These are phyloP conservation scores for Odontomyia ornata DNA, from an alignment of 2,888 invertebrate genomes.

Conservation along the genomic window DNA sequence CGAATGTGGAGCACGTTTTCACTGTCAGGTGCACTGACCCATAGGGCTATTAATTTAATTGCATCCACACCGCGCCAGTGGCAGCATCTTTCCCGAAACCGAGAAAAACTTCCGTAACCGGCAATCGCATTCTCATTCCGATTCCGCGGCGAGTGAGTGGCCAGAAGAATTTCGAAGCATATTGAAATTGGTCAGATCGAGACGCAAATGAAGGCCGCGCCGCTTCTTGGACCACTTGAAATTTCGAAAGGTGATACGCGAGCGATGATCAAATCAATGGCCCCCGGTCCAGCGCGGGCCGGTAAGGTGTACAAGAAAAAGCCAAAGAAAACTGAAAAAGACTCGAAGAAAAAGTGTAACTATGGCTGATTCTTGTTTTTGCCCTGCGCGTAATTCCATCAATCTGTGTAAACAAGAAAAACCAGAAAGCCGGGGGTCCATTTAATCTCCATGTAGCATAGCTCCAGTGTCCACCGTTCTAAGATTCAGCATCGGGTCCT, in stretches of 20 bases:
- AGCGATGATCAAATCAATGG: slow-evolving; percentile 8
- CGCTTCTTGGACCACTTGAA: slow-evolving; percentile 17
- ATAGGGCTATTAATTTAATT: too few relatives aligned
- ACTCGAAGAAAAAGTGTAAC: slow-evolving; percentile 18
- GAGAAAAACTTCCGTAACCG: too few relatives aligned
- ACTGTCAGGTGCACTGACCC: too few relatives aligned
- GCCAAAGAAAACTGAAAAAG: not conserved
- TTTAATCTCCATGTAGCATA: slow-evolving; percentile 5
- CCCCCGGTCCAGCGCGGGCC: not conserved
- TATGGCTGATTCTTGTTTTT: slow-evolving; percentile 25
- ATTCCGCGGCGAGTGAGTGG: not conserved
- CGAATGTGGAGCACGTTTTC: too few relatives aligned
- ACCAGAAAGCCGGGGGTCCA: slow-evolving; percentile 33
- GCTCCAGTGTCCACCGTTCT: not conserved
- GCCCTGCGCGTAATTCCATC: slow-evolving; percentile 18
- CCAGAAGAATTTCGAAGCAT: slow-evolving; percentile 3
- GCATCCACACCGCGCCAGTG: too few relatives aligned
- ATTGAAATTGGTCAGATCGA: slow-evolving; percentile 20
- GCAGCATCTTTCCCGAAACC: too few relatives aligned
- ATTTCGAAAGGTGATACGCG: slow-evolving; percentile 30
- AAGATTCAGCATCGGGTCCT: not conserved
- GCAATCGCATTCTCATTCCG: too few relatives aligned
- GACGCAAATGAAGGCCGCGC: not conserved
- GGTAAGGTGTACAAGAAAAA: not conserved
- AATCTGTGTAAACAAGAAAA: slow-evolving; percentile 39